Percentiles rank a stretch among this genome's conserved stretches.
Conservation (phyloP, 2,888 invertebrate genomes). For the Platycnemis pennipes region DNA sequence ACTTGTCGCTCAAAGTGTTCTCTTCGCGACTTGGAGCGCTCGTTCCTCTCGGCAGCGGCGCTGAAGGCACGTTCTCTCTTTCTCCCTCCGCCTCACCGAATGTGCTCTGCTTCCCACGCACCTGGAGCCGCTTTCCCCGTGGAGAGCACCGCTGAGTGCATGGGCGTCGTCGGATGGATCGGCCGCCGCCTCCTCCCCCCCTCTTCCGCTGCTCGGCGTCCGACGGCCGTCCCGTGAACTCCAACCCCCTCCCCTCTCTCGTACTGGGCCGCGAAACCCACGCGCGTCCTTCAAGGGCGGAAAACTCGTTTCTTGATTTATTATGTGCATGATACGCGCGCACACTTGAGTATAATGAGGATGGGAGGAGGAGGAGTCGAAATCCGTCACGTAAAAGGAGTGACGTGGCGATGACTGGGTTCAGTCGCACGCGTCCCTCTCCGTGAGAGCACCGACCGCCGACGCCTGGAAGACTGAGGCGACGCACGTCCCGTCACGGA, state of each 20-base stretch:
- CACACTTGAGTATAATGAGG: neutral
- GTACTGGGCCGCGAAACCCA: neutral
- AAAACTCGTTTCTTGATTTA: conserved; percentile 23
- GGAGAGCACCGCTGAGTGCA: no score
- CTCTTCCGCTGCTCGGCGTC: no score
- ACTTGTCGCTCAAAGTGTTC: no score
- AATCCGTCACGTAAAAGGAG: neutral
- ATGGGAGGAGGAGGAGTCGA: neutral
- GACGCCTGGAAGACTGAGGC: no score
- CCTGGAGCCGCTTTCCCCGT: neutral
- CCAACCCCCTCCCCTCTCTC: neutral
- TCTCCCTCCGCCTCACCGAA: neutral
- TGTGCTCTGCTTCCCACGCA: neutral
- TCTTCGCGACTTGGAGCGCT: neutral
- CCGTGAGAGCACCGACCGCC: no score
- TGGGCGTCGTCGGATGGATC: no score
- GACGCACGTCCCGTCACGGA: neutral
- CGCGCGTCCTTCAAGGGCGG: neutral
- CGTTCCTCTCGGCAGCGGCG: neutral
- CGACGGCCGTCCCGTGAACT: neutral
- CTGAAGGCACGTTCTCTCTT: neutral
- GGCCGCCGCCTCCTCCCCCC: no score
- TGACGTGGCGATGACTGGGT: no score
- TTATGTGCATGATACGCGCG: neutral
- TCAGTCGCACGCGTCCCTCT: no score